A percentile compares a stretch with the other conserved stretches of the same genome.
Conservation (phyloP, 2,797 vertebrate genomes). For the Takifugu rubripes region DNA sequence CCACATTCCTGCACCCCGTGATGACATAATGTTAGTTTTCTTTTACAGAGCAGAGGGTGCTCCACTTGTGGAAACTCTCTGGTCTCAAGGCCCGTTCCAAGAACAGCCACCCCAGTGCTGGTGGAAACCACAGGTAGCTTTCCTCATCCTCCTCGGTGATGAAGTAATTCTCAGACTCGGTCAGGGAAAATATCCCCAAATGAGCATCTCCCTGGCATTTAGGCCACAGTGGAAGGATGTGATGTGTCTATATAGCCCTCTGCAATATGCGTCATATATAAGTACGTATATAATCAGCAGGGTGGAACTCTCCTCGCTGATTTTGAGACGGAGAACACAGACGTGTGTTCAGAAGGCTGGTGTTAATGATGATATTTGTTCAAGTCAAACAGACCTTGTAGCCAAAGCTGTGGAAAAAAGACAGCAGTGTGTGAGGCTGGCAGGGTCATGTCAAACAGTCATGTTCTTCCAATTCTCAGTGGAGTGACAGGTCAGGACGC, state of each 20-base stretch:
- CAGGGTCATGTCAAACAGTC: slow-evolving; percentile 38
- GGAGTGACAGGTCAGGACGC: slow-evolving; percentile 23
- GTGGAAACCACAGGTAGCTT: slow-evolving; percentile 56
- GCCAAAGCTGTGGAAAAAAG: slow-evolving; percentile 28
- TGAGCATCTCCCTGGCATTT: slow-evolving; percentile 41
- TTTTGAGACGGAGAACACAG: too few relatives aligned
- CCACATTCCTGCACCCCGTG: background rate
- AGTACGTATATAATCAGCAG: too few relatives aligned
- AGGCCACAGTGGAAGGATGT: slow-evolving; percentile 35
- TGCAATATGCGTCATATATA: too few relatives aligned
- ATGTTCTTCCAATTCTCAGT: slow-evolving; percentile 33
- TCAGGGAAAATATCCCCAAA: slow-evolving; percentile 48
- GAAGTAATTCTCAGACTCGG: slow-evolving; percentile 50
- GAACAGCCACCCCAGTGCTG: slow-evolving; percentile 49
- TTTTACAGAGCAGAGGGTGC: slow-evolving; percentile 43
- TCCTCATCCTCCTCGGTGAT: slow-evolving; percentile 52
- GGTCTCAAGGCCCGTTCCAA: slow-evolving; percentile 38
- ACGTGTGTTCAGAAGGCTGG: slow-evolving; percentile 5
- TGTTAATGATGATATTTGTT: slow-evolving; percentile 30
- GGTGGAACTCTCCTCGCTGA: too few relatives aligned
- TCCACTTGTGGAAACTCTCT: slow-evolving; percentile 57
- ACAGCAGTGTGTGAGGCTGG: slow-evolving; percentile 9
- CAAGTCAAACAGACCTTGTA: slow-evolving; percentile 45
- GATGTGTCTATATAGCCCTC: too few relatives aligned
- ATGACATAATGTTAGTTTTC: slow-evolving; percentile 45